A percentile compares a stretch with the other conserved stretches of the same genome.
Conservation (phyloP, 2,797 vertebrate genomes). For the Poeciliopsis turneri region DNA sequence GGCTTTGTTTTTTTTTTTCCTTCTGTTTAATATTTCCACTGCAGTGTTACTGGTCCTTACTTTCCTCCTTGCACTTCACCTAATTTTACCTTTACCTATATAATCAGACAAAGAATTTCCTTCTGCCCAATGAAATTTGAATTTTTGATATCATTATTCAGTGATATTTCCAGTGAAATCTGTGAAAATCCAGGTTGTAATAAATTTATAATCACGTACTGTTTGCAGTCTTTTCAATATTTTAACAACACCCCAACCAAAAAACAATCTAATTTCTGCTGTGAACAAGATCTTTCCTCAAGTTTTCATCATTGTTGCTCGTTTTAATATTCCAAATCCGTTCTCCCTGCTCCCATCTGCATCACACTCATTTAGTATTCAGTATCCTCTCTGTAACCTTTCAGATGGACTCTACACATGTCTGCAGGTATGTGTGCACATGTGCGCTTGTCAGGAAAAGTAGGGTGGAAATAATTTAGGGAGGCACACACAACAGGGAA, state of each 20-base stretch:
- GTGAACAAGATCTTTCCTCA: constrained; percentile 3
- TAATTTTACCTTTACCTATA: constrained; percentile 1
- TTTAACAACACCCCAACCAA: background rate
- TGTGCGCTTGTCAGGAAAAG: constrained; percentile 8
- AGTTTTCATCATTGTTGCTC: constrained; percentile 39
- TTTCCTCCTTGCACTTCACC: constrained; percentile 10
- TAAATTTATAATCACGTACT: background rate
- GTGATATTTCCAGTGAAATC: background rate
- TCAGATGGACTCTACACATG: constrained; percentile 37
- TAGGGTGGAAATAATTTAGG: constrained; percentile 27
- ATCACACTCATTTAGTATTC: constrained; percentile 57
- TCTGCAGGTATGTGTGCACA: constrained; percentile 11
- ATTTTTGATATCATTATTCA: background rate
- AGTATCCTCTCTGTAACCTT: constrained; percentile 52
- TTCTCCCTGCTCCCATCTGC: constrained; percentile 31
- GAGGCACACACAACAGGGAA: background rate
- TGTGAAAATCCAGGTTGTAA: background rate
- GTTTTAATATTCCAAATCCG: constrained; percentile 43
- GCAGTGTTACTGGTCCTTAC: constrained; percentile 14
- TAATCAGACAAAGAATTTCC: background rate
- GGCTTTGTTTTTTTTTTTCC: constrained; percentile 26
- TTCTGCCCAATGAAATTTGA: background rate
- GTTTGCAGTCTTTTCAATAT: constrained; percentile 17
- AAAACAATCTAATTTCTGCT: background rate
- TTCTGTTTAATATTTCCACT: constrained; percentile 7